phyloP scores from a whole-genome alignment of 1,140 invertebrate species.

The Thaumatotibia leucotreta region DNA sequence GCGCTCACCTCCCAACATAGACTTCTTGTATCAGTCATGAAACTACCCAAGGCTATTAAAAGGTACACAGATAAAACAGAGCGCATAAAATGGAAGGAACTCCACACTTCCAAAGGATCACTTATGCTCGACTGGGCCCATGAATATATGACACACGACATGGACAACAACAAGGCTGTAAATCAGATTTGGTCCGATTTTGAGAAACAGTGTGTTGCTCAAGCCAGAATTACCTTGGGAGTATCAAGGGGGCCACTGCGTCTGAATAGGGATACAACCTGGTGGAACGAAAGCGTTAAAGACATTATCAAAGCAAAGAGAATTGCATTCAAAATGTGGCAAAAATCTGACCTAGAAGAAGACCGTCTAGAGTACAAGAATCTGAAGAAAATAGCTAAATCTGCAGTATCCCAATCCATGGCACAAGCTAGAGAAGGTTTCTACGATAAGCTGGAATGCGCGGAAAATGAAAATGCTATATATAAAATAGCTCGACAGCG shows the following conservation, averaged over 20 bases:
- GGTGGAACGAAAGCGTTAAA: slow-evolving; percentile 15
- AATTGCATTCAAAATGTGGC: background rate
- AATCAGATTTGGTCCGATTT: slow-evolving; percentile 10
- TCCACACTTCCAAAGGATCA: background rate
- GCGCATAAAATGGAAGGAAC: slow-evolving; percentile 18
- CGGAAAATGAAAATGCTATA: slow-evolving; percentile 13
- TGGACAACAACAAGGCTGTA: background rate
- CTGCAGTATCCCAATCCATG: background rate
- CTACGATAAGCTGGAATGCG: background rate
- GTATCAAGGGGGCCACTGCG: background rate
- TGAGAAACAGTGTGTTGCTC: background rate
- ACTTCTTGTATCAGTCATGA: background rate
- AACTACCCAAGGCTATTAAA: slow-evolving; percentile 14
- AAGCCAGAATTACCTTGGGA: background rate
- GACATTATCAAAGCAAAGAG: slow-evolving; percentile 1
- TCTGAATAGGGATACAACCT: slow-evolving; percentile 12
- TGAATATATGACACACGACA: background rate
- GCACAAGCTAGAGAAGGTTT: background rate
- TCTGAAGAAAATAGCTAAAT: background rate
- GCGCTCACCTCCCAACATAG: background rate
- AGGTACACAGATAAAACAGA: background rate
- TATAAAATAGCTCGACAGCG: slow-evolving; percentile 20
- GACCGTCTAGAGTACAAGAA: background rate
- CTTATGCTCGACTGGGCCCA: background rate
- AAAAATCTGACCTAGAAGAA: background rate